These are phyloP conservation scores for Popillia japonica DNA, from an alignment of 1,140 invertebrate genomes.

Conservation along the genomic window DNA sequence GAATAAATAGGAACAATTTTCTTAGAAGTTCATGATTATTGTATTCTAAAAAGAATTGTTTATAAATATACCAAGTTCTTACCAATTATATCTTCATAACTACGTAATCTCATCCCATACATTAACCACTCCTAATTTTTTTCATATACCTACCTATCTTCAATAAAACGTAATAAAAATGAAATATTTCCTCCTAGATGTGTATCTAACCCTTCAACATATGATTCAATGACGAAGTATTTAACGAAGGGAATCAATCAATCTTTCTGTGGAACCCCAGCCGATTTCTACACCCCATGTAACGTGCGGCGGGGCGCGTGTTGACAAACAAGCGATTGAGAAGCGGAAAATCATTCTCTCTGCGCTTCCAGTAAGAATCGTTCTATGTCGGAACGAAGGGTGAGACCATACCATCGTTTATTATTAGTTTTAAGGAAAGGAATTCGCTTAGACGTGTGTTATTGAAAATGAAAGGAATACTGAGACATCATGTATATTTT, in stretches of 20 bases:
- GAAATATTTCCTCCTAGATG: constrained; percentile 25
- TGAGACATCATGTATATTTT: not conserved
- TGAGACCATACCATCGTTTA: constrained; percentile 18
- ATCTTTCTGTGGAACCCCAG: constrained; percentile 16
- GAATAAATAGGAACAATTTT: no score
- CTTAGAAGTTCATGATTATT: no score
- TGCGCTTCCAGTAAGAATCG: constrained; percentile 9
- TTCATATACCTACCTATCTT: constrained; percentile 4
- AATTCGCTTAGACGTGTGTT: not conserved
- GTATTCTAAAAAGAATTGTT: no score
- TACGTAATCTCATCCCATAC: not conserved
- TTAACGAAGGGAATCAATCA: constrained; percentile 35
- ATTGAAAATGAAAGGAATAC: not conserved
- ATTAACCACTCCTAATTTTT: not conserved
- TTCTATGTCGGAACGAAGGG: not conserved
- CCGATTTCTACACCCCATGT: constrained; percentile 25
- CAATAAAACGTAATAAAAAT: constrained; percentile 15
- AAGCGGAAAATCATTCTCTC: constrained; percentile 34
- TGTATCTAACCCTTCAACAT: constrained; percentile 33
- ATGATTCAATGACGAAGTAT: constrained; percentile 34
- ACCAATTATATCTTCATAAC: no score
- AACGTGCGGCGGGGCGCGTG: constrained; percentile 24
- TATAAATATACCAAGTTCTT: no score
- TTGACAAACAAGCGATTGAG: constrained; percentile 34
- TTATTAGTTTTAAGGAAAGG: constrained; percentile 34